Conservation (phyloP, 1,140 invertebrate species). For the Lucilia sericata region DNA sequence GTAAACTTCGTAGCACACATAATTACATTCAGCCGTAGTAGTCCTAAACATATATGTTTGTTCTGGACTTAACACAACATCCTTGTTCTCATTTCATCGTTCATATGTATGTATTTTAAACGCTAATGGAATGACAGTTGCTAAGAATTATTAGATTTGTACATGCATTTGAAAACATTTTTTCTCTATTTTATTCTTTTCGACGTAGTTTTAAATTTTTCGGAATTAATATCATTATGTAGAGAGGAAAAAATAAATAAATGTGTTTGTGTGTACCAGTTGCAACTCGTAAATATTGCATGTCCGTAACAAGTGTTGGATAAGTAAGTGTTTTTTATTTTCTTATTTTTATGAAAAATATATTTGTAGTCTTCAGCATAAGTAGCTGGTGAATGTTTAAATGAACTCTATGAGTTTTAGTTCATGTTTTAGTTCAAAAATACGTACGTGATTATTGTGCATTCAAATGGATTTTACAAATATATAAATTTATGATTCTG, state of each 20-base stretch:
- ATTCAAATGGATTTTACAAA: conserved; percentile 39
- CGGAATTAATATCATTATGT: conserved; percentile 20
- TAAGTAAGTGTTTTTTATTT: background rate
- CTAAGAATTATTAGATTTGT: conserved; percentile 66
- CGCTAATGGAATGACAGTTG: conserved; percentile 64
- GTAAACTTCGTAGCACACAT: background rate
- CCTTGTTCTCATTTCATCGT: background rate
- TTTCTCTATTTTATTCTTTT: background rate
- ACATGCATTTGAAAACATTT: conserved; percentile 56
- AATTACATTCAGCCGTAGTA: background rate
- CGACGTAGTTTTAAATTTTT: background rate
- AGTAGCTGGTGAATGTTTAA: background rate
- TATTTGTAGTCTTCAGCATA: background rate
- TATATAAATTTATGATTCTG: conserved; percentile 33
- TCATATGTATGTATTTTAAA: conserved; percentile 11
- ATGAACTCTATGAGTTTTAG: background rate
- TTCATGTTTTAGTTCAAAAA: background rate
- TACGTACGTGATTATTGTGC: conserved; percentile 38
- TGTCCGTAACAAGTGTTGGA: conserved; percentile 40
- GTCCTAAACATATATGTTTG: background rate
- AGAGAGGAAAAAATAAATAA: background rate
- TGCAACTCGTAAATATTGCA: conserved; percentile 21
- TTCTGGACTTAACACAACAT: background rate
- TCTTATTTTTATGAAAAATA: background rate
- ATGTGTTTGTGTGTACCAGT: background rate